phyloP scores from a whole-genome alignment of 1,140 invertebrate species.

The Leptinotarsa lineolata region DNA sequence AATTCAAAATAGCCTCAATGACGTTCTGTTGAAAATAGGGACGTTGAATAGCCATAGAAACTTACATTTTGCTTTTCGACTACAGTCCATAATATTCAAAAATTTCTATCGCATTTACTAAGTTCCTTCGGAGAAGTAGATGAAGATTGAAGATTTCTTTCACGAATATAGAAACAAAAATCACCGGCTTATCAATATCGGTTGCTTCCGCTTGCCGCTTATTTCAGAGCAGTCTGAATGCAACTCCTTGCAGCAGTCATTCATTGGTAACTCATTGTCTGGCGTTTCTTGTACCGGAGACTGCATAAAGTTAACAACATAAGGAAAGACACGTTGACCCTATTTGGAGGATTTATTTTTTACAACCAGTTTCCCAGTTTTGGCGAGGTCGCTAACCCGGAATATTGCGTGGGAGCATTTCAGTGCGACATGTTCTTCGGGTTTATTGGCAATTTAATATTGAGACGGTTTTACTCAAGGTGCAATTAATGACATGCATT shows the following conservation, averaged over 20 bases:
- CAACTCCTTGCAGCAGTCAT: not conserved
- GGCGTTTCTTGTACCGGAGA: not conserved
- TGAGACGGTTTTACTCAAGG: not conserved
- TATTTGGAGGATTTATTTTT: slow-evolving; percentile 2
- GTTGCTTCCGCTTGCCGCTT: too few relatives aligned
- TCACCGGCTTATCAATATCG: too few relatives aligned
- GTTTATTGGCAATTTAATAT: not conserved
- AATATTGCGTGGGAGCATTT: slow-evolving; percentile 3
- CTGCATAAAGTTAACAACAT: not conserved
- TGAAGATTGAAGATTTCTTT: too few relatives aligned
- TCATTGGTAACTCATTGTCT: slow-evolving; percentile 1
- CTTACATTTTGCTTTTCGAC: too few relatives aligned
- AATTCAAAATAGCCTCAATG: too few relatives aligned
- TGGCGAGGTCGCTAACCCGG: not conserved
- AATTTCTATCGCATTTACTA: too few relatives aligned
- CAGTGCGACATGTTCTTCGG: slow-evolving; percentile 4
- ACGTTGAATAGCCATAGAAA: too few relatives aligned
- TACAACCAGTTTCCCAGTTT: slow-evolving; percentile 6
- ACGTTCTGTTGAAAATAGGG: too few relatives aligned
- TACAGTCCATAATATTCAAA: too few relatives aligned
- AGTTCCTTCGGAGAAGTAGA: too few relatives aligned
- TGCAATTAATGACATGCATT: not conserved
- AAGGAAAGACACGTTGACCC: not conserved
- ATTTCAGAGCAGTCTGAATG: too few relatives aligned
- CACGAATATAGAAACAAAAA: too few relatives aligned